These are phyloP conservation scores for Microplitis deprimator DNA, from an alignment of 2,888 invertebrate genomes.

Conservation along the genomic window DNA sequence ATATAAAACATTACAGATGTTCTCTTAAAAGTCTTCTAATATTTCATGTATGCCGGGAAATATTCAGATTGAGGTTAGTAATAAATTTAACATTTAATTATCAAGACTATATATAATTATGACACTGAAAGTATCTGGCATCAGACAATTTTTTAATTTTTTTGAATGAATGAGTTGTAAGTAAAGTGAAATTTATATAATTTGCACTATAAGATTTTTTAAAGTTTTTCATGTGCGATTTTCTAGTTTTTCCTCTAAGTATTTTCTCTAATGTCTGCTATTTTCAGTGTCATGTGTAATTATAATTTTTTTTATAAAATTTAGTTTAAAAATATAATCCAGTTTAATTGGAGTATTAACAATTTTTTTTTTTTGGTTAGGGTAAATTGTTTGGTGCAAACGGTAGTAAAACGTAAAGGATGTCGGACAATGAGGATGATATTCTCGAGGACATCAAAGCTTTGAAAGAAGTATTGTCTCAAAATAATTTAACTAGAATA, in stretches of 20 bases:
- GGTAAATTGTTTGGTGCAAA: not conserved
- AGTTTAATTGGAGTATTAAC: not conserved
- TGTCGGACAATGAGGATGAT: slow-evolving; percentile 51
- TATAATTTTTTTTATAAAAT: no score
- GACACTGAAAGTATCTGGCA: not conserved
- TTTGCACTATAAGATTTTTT: no score
- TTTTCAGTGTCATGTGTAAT: no score
- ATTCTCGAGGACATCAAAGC: slow-evolving; percentile 62
- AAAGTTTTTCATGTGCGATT: no score
- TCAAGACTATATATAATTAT: not conserved
- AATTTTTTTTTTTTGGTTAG: not conserved
- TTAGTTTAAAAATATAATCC: no score
- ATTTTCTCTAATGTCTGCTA: no score
- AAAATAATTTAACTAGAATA: not conserved
- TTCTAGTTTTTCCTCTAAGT: no score
- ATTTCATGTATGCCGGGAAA: not conserved
- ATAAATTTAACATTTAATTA: not conserved
- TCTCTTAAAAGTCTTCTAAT: not conserved
- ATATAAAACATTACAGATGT: not conserved
- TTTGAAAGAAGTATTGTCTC: slow-evolving; percentile 56
- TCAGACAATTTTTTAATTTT: no score
- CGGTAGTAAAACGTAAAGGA: slow-evolving; percentile 13
- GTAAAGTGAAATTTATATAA: no score
- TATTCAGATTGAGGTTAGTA: slow-evolving; percentile 3
- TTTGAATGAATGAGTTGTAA: no score